Evolutionary conservation across 2,113 vertebrate species (phyloP).

Genomic region (Cranoglanis bouderius): DNA sequence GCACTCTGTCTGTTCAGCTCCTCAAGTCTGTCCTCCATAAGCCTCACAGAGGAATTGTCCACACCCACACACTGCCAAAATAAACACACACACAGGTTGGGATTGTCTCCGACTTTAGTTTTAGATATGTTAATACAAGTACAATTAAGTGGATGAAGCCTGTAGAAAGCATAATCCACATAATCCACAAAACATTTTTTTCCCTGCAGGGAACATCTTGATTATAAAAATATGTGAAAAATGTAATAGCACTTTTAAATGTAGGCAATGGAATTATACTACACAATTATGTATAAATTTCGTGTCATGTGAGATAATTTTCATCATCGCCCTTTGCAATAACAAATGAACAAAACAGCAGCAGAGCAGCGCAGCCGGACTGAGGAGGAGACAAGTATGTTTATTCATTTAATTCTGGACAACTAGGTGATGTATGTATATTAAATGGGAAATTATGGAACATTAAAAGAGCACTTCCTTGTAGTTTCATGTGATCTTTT

Average conservation of each 20-base stretch:
- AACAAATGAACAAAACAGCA: not conserved
- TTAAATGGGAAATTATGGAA: not conserved
- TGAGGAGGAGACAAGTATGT: too few species aligned
- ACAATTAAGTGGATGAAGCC: not conserved
- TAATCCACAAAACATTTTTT: not conserved
- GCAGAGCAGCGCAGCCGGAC: too few species aligned
- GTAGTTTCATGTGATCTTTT: too few species aligned
- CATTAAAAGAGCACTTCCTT: not conserved
- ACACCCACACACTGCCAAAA: constrained; percentile 40
- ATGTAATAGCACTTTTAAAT: not conserved
- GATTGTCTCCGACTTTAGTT: not conserved
- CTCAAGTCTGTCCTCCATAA: constrained; percentile 84
- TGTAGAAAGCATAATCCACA: not conserved
- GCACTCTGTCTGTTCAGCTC: constrained; percentile 87
- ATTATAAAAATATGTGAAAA: not conserved
- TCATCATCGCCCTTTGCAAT: not conserved
- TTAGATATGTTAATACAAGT: not conserved
- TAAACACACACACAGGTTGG: not conserved
- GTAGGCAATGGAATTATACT: not conserved
- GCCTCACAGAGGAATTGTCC: constrained; percentile 41
- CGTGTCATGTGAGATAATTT: not conserved
- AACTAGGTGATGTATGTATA: not conserved
- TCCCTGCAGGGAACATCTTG: not conserved
- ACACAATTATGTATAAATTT: too few species aligned
- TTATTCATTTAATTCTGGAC: not conserved